Base-by-base conservation (phyloP, 2,888 invertebrate genomes). In the Metallyticus violacea region DNA sequence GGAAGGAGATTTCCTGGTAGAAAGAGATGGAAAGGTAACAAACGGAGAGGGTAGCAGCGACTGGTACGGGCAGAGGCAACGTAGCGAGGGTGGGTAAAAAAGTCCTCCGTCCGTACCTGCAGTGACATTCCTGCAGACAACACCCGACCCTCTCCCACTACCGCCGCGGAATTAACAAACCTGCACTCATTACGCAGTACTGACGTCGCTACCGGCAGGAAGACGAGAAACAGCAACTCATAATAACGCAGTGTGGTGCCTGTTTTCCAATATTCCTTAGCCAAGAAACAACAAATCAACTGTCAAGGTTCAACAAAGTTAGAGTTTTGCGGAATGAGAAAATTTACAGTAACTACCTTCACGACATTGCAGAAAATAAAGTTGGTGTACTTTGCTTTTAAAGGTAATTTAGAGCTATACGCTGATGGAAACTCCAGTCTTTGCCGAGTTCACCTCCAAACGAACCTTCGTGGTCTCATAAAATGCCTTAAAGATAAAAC, bases 1-100 rank as follows among this genome's bases (percentile, higher is more conserved):
- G 86, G 79, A 86, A 86, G 40, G 40, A 62, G 83, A 77, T 83
- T 83, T 83, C 83, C 77, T 77, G 28, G n/a, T 76, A 77, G 77
- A 62, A 62, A 77, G 77, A 77, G 26, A 85, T 9, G 28, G 77
- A 77, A 30, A 85, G 79, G 40, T 26, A 85, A 40, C 9, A 78
- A 29, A 77, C 29, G 26, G 79, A 77, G n/a, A n/a, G 62, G 7
- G 80, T 78, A 76, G 80, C 25, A 62, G 77, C 77, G 30, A n/a
- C 40, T 62, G 40, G 40, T 62, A 62, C 40, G 40, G 40, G 40
- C 15, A 15, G 26, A 15, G 25, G 77, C 26, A 84, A 62, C 30
- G 5, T n/a, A 26, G 27, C 26, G 26, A 81, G 40, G 40, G 9
- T 9, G 40, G 40, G 9, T 62, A 62, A 4, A 22, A 62, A 62